Conservation (phyloP, 1,140 invertebrate species). For the Lasioglossum albipes region DNA sequence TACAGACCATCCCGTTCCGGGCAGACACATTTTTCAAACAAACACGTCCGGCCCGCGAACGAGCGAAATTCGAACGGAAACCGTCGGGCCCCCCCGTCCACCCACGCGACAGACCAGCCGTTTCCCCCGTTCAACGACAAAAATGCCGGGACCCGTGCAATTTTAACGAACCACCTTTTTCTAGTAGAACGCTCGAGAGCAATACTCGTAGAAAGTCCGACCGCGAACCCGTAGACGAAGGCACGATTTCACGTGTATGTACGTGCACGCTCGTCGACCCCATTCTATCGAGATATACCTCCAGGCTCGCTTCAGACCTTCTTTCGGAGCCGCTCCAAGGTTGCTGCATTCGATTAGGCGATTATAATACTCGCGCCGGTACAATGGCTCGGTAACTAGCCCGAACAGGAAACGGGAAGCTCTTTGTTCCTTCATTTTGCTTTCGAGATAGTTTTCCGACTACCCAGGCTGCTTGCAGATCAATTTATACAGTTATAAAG, state of each 20-base stretch:
- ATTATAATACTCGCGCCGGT: background rate
- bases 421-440: background rate
- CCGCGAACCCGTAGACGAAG: background rate
- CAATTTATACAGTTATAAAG: no score
- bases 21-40: constrained; percentile 2
- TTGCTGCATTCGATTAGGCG: constrained; percentile 31
- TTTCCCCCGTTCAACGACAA: constrained; percentile 10
- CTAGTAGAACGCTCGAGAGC: background rate
- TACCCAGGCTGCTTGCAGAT: no score
- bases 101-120: background rate
- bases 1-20: background rate
- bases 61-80: constrained; percentile 8
- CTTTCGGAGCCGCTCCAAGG: constrained; percentile 29
- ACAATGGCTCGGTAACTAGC: background rate
- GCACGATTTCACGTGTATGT: constrained; percentile 31
- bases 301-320: constrained; percentile 15
- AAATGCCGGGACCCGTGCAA: constrained; percentile 25
- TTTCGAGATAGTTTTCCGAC: no score
- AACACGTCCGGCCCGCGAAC: background rate
- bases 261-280: constrained; percentile 10
- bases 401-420: no score
- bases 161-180: constrained; percentile 26
- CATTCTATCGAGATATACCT: constrained; percentile 21
- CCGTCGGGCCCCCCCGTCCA: background rate
- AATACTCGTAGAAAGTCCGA: constrained; percentile 16